Conservation (phyloP, 1,140 invertebrate species). For the Xylocopa sonorina region DNA sequence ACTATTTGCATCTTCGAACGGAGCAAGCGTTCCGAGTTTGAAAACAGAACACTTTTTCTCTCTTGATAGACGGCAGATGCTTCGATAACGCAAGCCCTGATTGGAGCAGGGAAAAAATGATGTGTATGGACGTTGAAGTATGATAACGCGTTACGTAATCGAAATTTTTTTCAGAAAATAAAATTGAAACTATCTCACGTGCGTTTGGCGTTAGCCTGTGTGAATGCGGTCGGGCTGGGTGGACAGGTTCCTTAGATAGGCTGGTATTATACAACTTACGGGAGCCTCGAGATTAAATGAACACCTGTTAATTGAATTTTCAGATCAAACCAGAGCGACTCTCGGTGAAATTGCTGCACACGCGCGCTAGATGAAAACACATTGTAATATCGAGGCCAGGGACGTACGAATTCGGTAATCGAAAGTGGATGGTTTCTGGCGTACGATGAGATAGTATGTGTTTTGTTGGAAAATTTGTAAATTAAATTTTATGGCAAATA, state of each 20-base stretch:
- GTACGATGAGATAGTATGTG: too few relatives aligned
- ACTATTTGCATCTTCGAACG: too few relatives aligned
- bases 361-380: background rate
- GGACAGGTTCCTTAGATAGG: background rate
- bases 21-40: too few relatives aligned
- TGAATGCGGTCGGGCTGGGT: background rate
- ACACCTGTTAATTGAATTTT: conserved; percentile 29
- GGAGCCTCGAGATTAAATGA: background rate
- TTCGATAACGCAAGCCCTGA: too few relatives aligned
- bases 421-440: background rate
- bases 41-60: too few relatives aligned
- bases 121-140: too few relatives aligned
- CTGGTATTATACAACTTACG: conserved; percentile 2
- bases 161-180: background rate
- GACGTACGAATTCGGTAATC: too few relatives aligned
- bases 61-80: too few relatives aligned
- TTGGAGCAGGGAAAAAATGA: too few relatives aligned
- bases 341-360: background rate
- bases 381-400: background rate
- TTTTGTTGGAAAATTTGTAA: too few relatives aligned
- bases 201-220: background rate
- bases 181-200: background rate
- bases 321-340: background rate
- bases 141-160: conserved; percentile 8
- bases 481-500: background rate